Evolutionary conservation across 1,140 invertebrate species (phyloP), one percentile per base, ranked within the genome.

Genomic region (Streblospio benedicti): DNA sequence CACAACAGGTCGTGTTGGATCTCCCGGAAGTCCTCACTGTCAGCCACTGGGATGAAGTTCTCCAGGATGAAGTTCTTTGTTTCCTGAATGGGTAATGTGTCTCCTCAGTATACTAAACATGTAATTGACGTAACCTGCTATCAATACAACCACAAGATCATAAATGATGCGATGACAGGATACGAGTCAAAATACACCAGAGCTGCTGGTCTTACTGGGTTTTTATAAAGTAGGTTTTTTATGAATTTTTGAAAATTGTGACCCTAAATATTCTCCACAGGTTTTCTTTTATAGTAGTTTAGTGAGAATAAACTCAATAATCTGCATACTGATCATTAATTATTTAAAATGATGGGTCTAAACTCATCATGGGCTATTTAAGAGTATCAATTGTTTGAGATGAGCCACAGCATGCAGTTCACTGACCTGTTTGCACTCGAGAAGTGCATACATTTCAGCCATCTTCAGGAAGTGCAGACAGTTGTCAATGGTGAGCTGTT

Each of bases 11-110:
- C 60, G 25, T 25, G 41, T 25, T 54, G 52, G 31, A 62, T 62
- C n/a, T 31, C 31, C 32, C 57, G 47, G 33, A 62, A 62, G 32
- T 62, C 60, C 20, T 59, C 60, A 35, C 57, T 62, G 41, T 62
- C 27, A 16, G 60, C 43, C n/a, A 62, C 53, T 6, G 60, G 60
- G 38, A 62, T 47, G 35, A 62, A 62, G 41, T 62, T 62, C 38
- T 62, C 54, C 28, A 62, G 43, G 28, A 62, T 62, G 49, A 50
- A 62, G 27, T 44, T 32, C 51, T 31, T 59, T 30, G 57, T 50
- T 33, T 50, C 23, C 23, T 20, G 2, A n/a, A 44, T 6, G n/a
- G 27, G 12, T 41, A 41, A 12, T 12, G 12, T 12, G 38, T n/a
- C 38, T 41, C 38, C n/a, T 12, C 38, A 12, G n/a, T 41, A 12